phyloP scores from a whole-genome alignment of 2,888 invertebrate genomes.

The Drosophila yooni region DNA sequence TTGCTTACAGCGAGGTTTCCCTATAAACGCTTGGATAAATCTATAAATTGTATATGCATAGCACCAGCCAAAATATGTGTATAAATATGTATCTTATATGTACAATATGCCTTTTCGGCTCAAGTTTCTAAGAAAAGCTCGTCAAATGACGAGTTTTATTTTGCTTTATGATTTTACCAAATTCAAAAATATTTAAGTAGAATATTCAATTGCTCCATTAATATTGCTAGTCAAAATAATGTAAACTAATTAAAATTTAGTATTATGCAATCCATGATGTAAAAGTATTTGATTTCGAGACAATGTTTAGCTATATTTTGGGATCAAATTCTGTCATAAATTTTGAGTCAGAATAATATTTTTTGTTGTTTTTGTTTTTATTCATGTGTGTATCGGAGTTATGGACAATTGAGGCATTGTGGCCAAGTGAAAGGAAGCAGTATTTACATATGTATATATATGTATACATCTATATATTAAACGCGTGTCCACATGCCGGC shows the following conservation, averaged over 20 bases:
- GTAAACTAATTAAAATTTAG: neutral
- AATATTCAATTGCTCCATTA: neutral
- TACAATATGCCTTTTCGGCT: neutral
- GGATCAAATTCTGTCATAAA: too few relatives aligned
- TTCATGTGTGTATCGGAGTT: slow-evolving; percentile 51
- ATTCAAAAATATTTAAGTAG: neutral
- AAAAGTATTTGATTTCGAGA: too few relatives aligned
- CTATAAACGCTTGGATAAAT: neutral
- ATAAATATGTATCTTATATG: neutral
- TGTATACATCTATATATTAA: slow-evolving; percentile 37
- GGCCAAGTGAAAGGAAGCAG: neutral
- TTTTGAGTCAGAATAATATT: too few relatives aligned
- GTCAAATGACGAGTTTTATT: neutral
- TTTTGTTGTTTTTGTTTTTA: neutral
- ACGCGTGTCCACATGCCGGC: slow-evolving; percentile 54
- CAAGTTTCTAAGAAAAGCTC: neutral
- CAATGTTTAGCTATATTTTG: too few relatives aligned
- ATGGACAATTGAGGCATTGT: slow-evolving; percentile 22
- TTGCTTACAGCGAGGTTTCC: neutral
- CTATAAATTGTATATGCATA: neutral
- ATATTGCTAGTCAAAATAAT: neutral
- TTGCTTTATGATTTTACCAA: neutral
- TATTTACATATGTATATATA: neutral
- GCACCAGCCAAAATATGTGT: neutral
- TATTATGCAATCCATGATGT: too few relatives aligned